Percentiles rank a stretch among this genome's conserved stretches.
These are phyloP conservation scores for Parnassius apollo DNA, from an alignment of 2,888 invertebrate genomes.

Conservation along the genomic window DNA sequence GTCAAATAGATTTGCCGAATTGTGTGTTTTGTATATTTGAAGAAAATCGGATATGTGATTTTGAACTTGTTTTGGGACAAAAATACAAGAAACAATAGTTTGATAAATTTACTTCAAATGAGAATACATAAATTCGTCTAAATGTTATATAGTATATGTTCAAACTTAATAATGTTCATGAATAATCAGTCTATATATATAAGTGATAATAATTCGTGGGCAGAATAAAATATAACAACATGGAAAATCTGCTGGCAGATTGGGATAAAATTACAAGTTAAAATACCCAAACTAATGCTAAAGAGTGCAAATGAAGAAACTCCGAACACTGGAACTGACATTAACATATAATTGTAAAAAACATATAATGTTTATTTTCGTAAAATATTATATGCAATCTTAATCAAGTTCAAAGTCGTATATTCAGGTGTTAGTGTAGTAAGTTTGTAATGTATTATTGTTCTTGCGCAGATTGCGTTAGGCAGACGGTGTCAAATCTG, in stretches of 20 bases:
- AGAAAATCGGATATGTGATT: conserved; percentile 17
- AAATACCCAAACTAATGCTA: too few relatives aligned
- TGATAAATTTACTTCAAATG: not conserved
- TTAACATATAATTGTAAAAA: too few relatives aligned
- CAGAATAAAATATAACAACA: too few relatives aligned
- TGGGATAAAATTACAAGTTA: too few relatives aligned
- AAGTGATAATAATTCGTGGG: too few relatives aligned
- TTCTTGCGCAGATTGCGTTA: conserved; percentile 72
- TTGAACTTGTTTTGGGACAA: conserved; percentile 13
- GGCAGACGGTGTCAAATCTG: conserved; percentile 59
- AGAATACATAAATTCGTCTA: not conserved
- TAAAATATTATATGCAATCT: too few relatives aligned
- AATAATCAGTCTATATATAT: too few relatives aligned
- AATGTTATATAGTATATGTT: not conserved
- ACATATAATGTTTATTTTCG: too few relatives aligned
- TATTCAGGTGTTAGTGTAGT: conserved; percentile 7
- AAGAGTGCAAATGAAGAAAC: too few relatives aligned
- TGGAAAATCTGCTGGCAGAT: too few relatives aligned
- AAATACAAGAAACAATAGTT: not conserved
- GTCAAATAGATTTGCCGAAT: conserved; percentile 42
- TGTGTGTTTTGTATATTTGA: conserved; percentile 57
- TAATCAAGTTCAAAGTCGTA: conserved; percentile 21
- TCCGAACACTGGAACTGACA: too few relatives aligned
- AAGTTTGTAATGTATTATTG: conserved; percentile 4
- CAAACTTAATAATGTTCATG: too few relatives aligned